A percentile compares a stretch with the other conserved stretches of the same genome.
These are phyloP conservation scores for Galerucella pusilla DNA, from an alignment of 2,888 invertebrate species.

Conservation along the genomic window DNA sequence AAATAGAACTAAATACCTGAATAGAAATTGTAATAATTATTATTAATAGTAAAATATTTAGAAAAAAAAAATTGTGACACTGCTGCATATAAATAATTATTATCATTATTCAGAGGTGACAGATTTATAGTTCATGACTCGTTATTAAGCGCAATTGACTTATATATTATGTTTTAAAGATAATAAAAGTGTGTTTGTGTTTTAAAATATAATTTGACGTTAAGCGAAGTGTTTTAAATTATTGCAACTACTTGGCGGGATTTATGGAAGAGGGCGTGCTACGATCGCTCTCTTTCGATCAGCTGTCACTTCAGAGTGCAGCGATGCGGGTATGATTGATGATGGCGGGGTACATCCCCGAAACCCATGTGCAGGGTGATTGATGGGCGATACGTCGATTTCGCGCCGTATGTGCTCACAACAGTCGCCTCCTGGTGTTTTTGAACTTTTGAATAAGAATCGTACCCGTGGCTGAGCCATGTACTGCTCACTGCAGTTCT, in stretches of 20 bases:
- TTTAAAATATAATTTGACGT: background rate
- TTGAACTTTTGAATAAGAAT: slow-evolving; percentile 52
- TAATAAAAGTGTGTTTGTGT: background rate
- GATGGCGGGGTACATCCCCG: slow-evolving; percentile 48
- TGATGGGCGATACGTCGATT: slow-evolving; percentile 52
- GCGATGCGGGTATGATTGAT: slow-evolving; percentile 54
- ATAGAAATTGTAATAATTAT: too few relatives aligned
- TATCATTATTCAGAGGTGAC: too few relatives aligned
- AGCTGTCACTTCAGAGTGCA: slow-evolving; percentile 46
- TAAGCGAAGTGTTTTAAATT: background rate
- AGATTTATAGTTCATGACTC: too few relatives aligned
- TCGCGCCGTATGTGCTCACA: slow-evolving; percentile 37
- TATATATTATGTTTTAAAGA: background rate
- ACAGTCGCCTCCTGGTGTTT: slow-evolving; percentile 49
- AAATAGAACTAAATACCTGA: too few relatives aligned
- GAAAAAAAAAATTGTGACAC: too few relatives aligned
- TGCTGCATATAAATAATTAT: too few relatives aligned
- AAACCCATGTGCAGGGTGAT: slow-evolving; percentile 49
- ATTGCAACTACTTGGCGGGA: slow-evolving; percentile 23
- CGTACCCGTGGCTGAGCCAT: slow-evolving; percentile 93
- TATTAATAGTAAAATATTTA: too few relatives aligned
- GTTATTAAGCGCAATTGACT: background rate
- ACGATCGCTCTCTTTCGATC: slow-evolving; percentile 22
- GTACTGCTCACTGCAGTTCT: slow-evolving; percentile 75
- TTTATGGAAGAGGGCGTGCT: slow-evolving; percentile 22